These are phyloP conservation scores for Cabera pusaria DNA, from an alignment of 2,888 invertebrate species.

Conservation along the genomic window DNA sequence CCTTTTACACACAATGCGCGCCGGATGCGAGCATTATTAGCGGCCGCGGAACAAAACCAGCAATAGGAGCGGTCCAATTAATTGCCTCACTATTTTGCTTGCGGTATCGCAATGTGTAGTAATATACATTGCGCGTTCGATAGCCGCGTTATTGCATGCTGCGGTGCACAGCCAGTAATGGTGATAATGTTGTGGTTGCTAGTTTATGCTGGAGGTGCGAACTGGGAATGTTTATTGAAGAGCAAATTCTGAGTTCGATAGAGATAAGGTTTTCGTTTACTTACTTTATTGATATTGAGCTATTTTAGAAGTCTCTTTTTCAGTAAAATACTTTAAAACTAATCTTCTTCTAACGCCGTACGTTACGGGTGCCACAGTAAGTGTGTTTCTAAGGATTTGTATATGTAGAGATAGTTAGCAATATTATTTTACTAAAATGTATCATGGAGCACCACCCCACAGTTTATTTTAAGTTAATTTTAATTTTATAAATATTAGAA, in stretches of 20 bases:
- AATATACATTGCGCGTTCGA: slow-evolving; percentile 14
- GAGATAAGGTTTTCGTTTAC: no score
- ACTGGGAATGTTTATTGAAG: slow-evolving; percentile 7
- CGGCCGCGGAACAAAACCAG: neutral
- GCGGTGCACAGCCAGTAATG: slow-evolving; percentile 16
- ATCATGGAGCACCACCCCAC: no score
- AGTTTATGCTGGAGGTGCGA: slow-evolving; percentile 16
- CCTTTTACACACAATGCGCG: slow-evolving; percentile 3
- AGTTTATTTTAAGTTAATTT: no score
- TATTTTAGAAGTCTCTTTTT: no score
- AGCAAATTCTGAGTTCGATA: slow-evolving; percentile 4
- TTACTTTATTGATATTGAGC: no score
- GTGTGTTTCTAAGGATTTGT: no score
- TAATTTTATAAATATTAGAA: no score
- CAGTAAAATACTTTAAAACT: no score
- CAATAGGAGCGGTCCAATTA: slow-evolving; percentile 2
- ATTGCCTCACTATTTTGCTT: slow-evolving; percentile 7
- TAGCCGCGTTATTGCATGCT: slow-evolving; percentile 5
- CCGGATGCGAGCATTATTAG: neutral
- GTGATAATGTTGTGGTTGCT: slow-evolving; percentile 15
- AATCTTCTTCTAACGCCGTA: no score
- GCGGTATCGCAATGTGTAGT: slow-evolving; percentile 15
- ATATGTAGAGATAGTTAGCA: no score
- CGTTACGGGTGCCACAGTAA: no score
- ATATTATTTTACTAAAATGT: no score